phyloP scores from a whole-genome alignment of 2,888 invertebrate species.

The Coenonympha arcania region DNA sequence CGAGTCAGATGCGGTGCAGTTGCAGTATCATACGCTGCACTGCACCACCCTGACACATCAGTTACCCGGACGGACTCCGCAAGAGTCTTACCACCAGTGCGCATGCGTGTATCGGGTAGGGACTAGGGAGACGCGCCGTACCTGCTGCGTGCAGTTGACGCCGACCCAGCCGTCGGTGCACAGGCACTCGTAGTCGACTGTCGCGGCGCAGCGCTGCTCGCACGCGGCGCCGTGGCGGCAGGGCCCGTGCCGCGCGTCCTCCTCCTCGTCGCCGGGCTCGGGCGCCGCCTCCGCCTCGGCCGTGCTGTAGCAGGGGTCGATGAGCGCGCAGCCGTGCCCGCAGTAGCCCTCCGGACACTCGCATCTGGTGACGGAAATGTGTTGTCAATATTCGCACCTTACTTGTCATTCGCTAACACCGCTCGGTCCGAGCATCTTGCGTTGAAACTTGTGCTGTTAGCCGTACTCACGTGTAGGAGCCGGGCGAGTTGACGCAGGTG shows the following conservation, averaged over 20 bases:
- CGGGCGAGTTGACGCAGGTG: slow-evolving; percentile 85
- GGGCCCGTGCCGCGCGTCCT: slow-evolving; percentile 48
- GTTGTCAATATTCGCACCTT: too few relatives aligned
- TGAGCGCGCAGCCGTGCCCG: slow-evolving; percentile 81
- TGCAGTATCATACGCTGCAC: too few relatives aligned
- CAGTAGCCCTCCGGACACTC: slow-evolving; percentile 77
- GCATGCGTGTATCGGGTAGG: too few relatives aligned
- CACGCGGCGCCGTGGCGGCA: slow-evolving; percentile 84
- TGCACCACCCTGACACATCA: too few relatives aligned
- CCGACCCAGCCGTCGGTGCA: slow-evolving; percentile 72
- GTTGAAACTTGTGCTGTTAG: too few relatives aligned
- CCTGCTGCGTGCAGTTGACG: slow-evolving; percentile 82
- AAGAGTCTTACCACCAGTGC: too few relatives aligned
- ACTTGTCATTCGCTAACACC: too few relatives aligned
- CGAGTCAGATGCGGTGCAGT: too few relatives aligned
- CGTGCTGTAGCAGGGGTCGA: slow-evolving; percentile 78
- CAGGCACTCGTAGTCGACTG: slow-evolving; percentile 74
- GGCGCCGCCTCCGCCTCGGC: slow-evolving; percentile 11
- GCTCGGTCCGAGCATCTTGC: too few relatives aligned
- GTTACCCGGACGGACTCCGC: too few relatives aligned
- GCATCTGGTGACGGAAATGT: slow-evolving; percentile 51
- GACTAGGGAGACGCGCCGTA: too few relatives aligned
- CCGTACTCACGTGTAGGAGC: slow-evolving; percentile 81
- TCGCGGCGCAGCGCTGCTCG: slow-evolving; percentile 76
- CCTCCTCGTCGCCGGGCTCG: background rate